Conservation (phyloP, 2,888 invertebrate genomes). For the Syrista parreyssii region DNA sequence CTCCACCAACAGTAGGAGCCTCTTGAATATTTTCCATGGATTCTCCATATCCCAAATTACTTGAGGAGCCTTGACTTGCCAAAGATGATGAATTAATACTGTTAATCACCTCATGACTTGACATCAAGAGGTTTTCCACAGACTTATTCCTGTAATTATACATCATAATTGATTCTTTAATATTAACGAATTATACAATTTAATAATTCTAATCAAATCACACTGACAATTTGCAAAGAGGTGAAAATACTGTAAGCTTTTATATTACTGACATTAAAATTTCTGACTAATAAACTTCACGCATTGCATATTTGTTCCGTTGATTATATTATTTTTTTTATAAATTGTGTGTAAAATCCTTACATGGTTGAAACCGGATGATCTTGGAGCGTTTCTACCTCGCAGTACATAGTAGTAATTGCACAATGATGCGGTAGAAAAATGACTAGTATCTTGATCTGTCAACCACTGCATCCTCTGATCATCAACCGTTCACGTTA, state of each 20-base stretch:
- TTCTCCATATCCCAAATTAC: constrained; percentile 66
- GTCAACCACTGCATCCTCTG: constrained; percentile 15
- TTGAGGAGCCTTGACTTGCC: constrained; percentile 64
- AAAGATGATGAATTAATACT: constrained; percentile 74
- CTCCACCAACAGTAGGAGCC: constrained; percentile 37
- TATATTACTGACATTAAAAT: background rate
- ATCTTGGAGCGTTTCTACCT: constrained; percentile 44
- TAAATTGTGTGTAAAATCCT: constrained; percentile 22
- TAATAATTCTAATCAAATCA: background rate
- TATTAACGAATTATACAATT: background rate
- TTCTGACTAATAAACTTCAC: background rate
- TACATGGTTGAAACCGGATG: constrained; percentile 48
- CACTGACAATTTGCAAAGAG: too few species aligned
- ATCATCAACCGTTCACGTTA: background rate
- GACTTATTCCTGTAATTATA: constrained; percentile 71
- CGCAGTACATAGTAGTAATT: constrained; percentile 42
- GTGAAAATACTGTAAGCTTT: background rate
- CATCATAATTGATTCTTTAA: constrained; percentile 11
- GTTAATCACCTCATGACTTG: constrained; percentile 76
- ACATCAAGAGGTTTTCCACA: constrained; percentile 74
- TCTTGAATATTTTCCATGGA: constrained; percentile 64
- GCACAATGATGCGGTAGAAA: constrained; percentile 13
- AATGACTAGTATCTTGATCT: constrained; percentile 21
- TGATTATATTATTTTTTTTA: background rate
- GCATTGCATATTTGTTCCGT: background rate